Evolutionary conservation across 2,888 invertebrate genomes (phyloP).

Genomic region (Chelonus formosanus): DNA sequence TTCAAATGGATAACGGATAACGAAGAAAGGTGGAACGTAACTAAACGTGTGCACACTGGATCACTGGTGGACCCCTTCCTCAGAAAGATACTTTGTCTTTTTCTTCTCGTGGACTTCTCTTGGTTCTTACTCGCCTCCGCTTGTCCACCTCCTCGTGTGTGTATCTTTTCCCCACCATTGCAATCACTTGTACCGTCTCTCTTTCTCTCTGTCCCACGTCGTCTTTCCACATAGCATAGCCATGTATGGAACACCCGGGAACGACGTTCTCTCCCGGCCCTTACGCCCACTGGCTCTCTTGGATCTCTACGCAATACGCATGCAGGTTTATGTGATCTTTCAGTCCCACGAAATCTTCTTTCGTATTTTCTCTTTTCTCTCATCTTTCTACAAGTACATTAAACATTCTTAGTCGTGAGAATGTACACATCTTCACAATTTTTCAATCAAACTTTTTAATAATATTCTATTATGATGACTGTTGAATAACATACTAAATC

Average conservation of each 20-base stretch:
- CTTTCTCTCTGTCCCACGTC: slow-evolving; percentile 25
- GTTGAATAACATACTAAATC: background rate
- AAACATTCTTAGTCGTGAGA: slow-evolving; percentile 31
- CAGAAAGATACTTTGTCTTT: slow-evolving; percentile 19
- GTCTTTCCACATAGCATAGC: slow-evolving; percentile 63
- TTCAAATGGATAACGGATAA: slow-evolving; percentile 25
- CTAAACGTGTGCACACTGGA: slow-evolving; percentile 25
- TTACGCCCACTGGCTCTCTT: slow-evolving; percentile 52
- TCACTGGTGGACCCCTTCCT: slow-evolving; percentile 22
- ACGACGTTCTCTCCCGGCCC: slow-evolving; percentile 58
- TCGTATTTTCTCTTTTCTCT: background rate
- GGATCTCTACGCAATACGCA: slow-evolving; percentile 31
- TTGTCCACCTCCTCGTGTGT: slow-evolving; percentile 36
- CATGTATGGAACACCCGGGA: slow-evolving; percentile 61
- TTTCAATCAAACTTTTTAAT: background rate
- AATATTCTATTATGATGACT: background rate
- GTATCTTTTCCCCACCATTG: slow-evolving; percentile 11
- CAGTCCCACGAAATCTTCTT: slow-evolving; percentile 31
- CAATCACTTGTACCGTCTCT: slow-evolving; percentile 23
- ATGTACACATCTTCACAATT: background rate
- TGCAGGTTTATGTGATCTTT: slow-evolving; percentile 21
- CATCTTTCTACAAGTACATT: slow-evolving; percentile 18
- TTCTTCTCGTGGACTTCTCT: slow-evolving; percentile 19
- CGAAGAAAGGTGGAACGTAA: slow-evolving; percentile 34
- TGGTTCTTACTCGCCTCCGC: slow-evolving; percentile 48